phyloP scores from a whole-genome alignment of 2,113 vertebrate genomes.

The Zonotrichia leucophrys region DNA sequence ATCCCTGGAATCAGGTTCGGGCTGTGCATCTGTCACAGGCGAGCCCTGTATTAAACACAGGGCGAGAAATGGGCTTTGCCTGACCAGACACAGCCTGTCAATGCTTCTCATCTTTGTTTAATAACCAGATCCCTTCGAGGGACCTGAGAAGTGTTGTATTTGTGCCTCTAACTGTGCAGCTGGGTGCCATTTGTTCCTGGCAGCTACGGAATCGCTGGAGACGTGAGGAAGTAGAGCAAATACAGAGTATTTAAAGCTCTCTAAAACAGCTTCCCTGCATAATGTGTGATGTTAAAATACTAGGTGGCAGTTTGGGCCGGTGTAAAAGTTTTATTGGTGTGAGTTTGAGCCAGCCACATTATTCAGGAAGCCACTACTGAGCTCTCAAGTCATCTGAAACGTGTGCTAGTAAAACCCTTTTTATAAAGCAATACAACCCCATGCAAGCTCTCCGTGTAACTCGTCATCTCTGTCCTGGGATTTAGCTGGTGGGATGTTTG shows the following conservation, averaged over 20 bases:
- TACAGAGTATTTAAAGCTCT: not conserved
- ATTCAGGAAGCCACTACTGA: constrained; percentile 1
- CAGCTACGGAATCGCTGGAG: not conserved
- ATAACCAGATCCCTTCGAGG: not conserved
- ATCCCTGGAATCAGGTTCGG: not conserved
- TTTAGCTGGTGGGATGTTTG: not conserved
- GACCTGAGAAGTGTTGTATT: not conserved
- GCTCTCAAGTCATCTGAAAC: not conserved
- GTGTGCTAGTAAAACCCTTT: not conserved
- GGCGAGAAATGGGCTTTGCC: not conserved
- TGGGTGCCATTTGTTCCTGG: not conserved
- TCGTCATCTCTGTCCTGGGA: not conserved
- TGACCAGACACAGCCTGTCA: not conserved
- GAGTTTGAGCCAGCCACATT: not conserved
- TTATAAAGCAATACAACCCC: not conserved
- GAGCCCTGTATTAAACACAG: not conserved
- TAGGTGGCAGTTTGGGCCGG: not conserved
- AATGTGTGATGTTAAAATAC: not conserved
- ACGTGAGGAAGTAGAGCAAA: not conserved
- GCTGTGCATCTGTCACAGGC: not conserved
- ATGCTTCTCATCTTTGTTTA: not conserved
- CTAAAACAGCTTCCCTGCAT: not conserved
- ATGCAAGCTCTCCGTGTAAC: not conserved
- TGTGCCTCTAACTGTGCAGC: not conserved
- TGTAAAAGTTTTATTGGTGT: constrained; percentile 24